A percentile compares a stretch with the other conserved stretches of the same genome.
phyloP scores from a whole-genome alignment of 2,113 vertebrate genomes.

The Tympanuchus pallidicinctus region DNA sequence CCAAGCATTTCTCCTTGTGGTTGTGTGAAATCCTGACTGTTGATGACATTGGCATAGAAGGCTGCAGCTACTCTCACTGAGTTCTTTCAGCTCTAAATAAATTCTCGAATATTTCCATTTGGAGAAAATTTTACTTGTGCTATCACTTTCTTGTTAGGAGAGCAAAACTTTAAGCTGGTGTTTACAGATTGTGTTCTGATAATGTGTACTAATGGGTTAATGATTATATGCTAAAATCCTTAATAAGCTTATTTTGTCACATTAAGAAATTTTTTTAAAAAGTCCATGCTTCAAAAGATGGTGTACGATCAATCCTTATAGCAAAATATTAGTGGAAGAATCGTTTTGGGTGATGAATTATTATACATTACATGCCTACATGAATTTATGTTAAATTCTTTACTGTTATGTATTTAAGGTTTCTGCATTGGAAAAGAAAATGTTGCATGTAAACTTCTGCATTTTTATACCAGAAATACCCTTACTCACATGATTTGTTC shows the following conservation, averaged over 20 bases:
- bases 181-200: not conserved
- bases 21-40: not conserved
- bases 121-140: not conserved
- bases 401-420: not conserved
- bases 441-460: not conserved
- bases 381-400: not conserved
- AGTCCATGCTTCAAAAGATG: not conserved
- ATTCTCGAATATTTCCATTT: not conserved
- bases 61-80: not conserved
- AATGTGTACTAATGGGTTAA: not conserved
- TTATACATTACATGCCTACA: not conserved
- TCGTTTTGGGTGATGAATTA: not conserved
- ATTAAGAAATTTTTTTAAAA: not conserved
- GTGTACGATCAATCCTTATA: not conserved
- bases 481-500: not conserved
- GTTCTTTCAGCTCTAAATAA: not conserved
- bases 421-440: not conserved
- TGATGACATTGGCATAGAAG: not conserved
- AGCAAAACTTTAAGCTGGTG: not conserved
- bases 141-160: not conserved
- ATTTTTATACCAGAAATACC: not conserved
- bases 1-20: not conserved
- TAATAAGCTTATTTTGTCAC: not conserved
- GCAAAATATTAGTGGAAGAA: not conserved
- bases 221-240: not conserved